Evolutionary conservation across 2,113 vertebrate species (phyloP).

Genomic region (Probosciger aterrimus): DNA sequence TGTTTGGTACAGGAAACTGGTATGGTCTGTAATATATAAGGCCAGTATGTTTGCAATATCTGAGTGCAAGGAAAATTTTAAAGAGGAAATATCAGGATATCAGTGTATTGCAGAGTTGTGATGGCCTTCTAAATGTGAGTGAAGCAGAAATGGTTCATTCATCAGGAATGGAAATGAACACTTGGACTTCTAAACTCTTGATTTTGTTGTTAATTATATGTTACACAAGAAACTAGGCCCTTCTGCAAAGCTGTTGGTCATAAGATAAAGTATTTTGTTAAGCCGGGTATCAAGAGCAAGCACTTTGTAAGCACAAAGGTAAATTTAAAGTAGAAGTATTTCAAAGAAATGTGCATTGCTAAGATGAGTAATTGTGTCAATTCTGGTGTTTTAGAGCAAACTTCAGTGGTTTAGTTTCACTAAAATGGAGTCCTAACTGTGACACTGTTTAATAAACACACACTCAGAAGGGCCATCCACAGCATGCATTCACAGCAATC

Average conservation of each 20-base stretch:
- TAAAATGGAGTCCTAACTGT: not conserved
- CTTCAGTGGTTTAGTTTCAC: not conserved
- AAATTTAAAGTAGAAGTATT: not conserved
- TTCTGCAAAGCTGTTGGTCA: not conserved
- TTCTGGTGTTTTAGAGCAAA: not conserved
- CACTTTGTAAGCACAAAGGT: not conserved
- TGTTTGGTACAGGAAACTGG: not conserved
- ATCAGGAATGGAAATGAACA: not conserved
- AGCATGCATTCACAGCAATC: not conserved
- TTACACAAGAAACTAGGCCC: not conserved
- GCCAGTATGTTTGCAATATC: not conserved
- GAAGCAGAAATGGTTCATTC: not conserved
- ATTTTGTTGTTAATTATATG: not conserved
- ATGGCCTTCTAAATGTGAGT: not conserved
- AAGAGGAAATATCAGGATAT: not conserved
- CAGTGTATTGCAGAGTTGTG: fast-evolving
- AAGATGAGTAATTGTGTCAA: not conserved
- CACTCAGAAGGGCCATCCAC: not conserved
- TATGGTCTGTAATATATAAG: not conserved
- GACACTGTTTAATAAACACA: not conserved
- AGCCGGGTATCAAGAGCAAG: not conserved
- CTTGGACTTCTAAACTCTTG: not conserved
- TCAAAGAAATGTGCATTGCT: not conserved
- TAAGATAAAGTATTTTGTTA: not conserved
- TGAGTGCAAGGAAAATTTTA: not conserved